Percentiles rank a stretch among this genome's conserved stretches.
Conservation (phyloP, 2,888 invertebrate genomes). For the Seira sanloemensis region DNA sequence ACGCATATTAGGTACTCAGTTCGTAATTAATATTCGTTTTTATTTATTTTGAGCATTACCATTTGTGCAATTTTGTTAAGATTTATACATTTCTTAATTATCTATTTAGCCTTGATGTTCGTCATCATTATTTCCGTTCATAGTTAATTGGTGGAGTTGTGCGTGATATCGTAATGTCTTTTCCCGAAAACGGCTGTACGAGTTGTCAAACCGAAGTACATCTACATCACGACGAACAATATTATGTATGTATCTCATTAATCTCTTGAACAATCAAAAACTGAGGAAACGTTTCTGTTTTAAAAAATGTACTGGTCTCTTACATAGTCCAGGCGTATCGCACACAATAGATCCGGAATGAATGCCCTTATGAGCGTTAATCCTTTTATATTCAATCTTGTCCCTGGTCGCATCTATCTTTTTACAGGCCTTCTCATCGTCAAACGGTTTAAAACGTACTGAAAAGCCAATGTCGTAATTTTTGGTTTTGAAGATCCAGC, state of each 20-base stretch:
- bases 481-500: constrained; percentile 38
- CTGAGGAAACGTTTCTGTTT: background rate
- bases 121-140: background rate
- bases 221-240: constrained; percentile 15
- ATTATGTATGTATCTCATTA: background rate
- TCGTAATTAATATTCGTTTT: too few relatives aligned
- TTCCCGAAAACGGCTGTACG: constrained; percentile 52
- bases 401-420: constrained; percentile 10
- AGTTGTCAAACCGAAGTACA: constrained; percentile 42
- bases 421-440: background rate
- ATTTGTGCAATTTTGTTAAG: too few relatives aligned
- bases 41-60: too few relatives aligned
- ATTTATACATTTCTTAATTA: too few relatives aligned
- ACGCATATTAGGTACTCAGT: too few relatives aligned
- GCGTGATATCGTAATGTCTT: constrained; percentile 49
- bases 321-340: constrained; percentile 39
- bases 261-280: too few relatives aligned
- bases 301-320: background rate
- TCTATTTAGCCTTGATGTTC: too few relatives aligned
- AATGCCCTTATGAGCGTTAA: constrained; percentile 24
- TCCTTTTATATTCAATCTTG: constrained; percentile 27
- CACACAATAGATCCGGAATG: constrained; percentile 44
- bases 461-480: constrained; percentile 41
- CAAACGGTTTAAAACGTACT: background rate
- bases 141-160: background rate